Conservation (phyloP, 2,888 invertebrate species). For the Cryptocephalus moraei region DNA sequence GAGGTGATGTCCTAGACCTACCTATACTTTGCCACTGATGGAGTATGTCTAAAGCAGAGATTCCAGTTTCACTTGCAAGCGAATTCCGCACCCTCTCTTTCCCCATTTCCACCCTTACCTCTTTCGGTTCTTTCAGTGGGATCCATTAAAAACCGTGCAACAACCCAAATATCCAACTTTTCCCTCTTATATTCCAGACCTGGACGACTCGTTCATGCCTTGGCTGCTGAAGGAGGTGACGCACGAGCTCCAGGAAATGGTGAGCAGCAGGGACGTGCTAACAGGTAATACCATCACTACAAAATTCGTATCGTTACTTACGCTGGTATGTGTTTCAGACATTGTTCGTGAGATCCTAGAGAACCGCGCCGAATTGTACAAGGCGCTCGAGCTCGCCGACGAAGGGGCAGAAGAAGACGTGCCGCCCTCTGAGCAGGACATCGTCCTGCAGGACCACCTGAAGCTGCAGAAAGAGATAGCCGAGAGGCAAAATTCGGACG, state of each 20-base stretch:
- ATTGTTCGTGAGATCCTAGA: conserved; percentile 71
- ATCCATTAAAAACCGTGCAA: too few relatives aligned
- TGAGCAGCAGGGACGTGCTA: conserved; percentile 71
- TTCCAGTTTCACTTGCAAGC: too few relatives aligned
- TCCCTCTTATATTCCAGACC: conserved; percentile 41
- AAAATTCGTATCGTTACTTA: not conserved
- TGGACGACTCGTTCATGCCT: conserved; percentile 74
- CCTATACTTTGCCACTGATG: too few relatives aligned
- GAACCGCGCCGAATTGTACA: conserved; percentile 56
- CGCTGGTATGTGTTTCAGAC: conserved; percentile 38
- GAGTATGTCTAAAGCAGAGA: too few relatives aligned
- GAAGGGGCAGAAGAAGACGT: conserved; percentile 25
- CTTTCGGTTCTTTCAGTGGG: too few relatives aligned
- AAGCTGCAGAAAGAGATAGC: conserved; percentile 27
- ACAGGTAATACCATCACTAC: conserved; percentile 44
- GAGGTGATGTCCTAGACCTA: too few relatives aligned
- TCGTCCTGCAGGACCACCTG: conserved; percentile 28
- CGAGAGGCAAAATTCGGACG: too few relatives aligned
- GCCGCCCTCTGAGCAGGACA: conserved; percentile 25
- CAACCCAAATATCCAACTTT: too few relatives aligned
- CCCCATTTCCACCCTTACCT: too few relatives aligned
- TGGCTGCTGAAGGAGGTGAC: conserved; percentile 80
- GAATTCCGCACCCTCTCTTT: too few relatives aligned
- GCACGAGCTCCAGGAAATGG: conserved; percentile 67
- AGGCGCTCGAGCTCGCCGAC: conserved; percentile 31